Conservation (phyloP, 37 sponge, comb jelly and placozoan genomes). For the Hexactinellida sp. region DNA sequence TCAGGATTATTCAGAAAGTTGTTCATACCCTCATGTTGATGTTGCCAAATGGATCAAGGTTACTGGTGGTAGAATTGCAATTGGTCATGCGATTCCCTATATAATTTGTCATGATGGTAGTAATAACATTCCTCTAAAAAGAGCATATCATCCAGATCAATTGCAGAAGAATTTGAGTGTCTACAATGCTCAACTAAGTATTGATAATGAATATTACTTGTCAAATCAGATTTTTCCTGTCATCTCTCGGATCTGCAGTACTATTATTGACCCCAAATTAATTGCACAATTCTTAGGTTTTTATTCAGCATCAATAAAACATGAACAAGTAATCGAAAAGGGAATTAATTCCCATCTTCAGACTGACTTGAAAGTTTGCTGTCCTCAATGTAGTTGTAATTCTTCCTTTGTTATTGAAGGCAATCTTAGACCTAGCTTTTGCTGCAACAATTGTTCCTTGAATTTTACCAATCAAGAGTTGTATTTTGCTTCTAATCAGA, state of each 20-base stretch:
- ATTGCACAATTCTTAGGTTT: background rate
- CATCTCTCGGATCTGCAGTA: background rate
- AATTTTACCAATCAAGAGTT: background rate
- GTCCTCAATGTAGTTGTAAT: background rate
- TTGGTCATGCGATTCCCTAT: slow-evolving; percentile 91
- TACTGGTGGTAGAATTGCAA: slow-evolving; percentile 42
- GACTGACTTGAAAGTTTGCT: background rate
- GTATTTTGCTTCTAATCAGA: background rate
- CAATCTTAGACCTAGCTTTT: background rate
- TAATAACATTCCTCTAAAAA: slow-evolving; percentile 34
- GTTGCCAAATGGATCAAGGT: slow-evolving; percentile 74
- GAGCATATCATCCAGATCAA: slow-evolving; percentile 80
- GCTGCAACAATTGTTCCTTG: background rate
- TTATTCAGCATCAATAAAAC: background rate
- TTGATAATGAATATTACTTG: background rate
- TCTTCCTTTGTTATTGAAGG: background rate
- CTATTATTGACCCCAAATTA: background rate
- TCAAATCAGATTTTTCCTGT: background rate
- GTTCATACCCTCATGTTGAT: slow-evolving; percentile 76
- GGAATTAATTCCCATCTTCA: background rate
- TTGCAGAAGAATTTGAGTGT: slow-evolving; percentile 16
- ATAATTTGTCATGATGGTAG: slow-evolving; percentile 58
- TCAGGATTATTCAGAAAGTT: slow-evolving; percentile 78
- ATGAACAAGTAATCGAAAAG: background rate
- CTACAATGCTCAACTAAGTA: background rate